A percentile compares a stretch with the other conserved stretches of the same genome.
phyloP scores from a whole-genome alignment of 2,797 vertebrate species.

The Liasis olivaceus region DNA sequence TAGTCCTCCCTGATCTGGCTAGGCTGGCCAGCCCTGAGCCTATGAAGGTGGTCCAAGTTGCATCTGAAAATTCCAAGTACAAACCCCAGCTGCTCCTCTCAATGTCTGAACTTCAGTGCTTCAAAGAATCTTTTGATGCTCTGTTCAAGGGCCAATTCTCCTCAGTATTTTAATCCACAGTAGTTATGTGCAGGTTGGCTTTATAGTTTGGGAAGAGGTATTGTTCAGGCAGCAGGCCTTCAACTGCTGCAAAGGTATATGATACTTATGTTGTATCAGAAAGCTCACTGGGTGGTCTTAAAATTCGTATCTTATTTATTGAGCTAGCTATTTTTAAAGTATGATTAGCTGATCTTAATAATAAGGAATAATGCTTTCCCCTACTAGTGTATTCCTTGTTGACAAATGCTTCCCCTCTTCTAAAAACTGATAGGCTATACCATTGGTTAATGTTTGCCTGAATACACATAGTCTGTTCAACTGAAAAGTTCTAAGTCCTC shows the following conservation, averaged over 20 bases:
- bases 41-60: neutral
- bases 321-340: neutral
- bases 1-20: neutral
- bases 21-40: neutral
- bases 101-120: neutral
- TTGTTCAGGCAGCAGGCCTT: neutral
- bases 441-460: neutral
- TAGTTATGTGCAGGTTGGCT: neutral
- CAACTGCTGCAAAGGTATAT: neutral
- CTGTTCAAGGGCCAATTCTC: neutral
- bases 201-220: neutral
- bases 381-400: neutral
- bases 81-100: too few relatives aligned
- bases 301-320: neutral
- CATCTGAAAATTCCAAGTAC: neutral
- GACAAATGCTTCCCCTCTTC: neutral
- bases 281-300: neutral
- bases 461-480: neutral
- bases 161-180: neutral
- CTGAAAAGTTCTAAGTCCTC: neutral
- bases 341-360: neutral
- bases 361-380: neutral
- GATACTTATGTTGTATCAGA: neutral
- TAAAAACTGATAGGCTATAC: neutral
- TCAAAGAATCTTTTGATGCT: slow-evolving; percentile 30